Conservation (phyloP, 2,113 vertebrate species). For the Cavia porcellus region DNA sequence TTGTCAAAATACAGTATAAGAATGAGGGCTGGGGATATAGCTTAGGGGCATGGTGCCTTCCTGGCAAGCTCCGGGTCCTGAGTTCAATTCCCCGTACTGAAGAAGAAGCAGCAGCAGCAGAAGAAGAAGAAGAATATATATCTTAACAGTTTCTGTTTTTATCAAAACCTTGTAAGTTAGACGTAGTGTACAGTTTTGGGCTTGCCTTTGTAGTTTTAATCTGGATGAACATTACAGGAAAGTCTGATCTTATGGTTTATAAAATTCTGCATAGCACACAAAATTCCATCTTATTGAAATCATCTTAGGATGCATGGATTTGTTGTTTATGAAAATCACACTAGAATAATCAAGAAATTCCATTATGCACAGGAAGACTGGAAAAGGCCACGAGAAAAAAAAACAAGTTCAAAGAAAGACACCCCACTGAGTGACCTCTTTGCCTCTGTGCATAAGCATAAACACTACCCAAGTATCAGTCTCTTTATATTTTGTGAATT, state of each 20-base stretch:
- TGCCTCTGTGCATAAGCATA: neutral
- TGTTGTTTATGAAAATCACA: conserved; percentile 47
- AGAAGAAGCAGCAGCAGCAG: too few relatives aligned
- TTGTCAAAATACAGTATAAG: neutral
- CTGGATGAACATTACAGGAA: neutral
- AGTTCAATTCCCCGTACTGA: too few relatives aligned
- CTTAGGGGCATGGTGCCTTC: too few relatives aligned
- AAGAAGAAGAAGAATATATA: neutral
- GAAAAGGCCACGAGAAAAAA: conserved; percentile 35
- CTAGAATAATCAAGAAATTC: neutral
- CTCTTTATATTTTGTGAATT: neutral
- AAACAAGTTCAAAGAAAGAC: conserved; percentile 38
- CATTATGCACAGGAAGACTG: neutral
- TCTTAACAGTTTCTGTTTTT: neutral
- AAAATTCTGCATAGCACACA: conserved; percentile 18
- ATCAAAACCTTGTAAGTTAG: neutral
- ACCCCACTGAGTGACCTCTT: neutral
- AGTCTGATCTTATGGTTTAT: neutral
- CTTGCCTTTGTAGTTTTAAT: neutral
- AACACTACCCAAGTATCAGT: neutral
- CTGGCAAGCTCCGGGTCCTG: too few relatives aligned
- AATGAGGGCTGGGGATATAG: neutral
- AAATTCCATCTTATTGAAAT: conserved; percentile 55
- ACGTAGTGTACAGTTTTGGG: neutral
- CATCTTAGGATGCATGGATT: neutral